Conservation (phyloP, 2,797 vertebrate genomes). For the Australoheros facetus region DNA sequence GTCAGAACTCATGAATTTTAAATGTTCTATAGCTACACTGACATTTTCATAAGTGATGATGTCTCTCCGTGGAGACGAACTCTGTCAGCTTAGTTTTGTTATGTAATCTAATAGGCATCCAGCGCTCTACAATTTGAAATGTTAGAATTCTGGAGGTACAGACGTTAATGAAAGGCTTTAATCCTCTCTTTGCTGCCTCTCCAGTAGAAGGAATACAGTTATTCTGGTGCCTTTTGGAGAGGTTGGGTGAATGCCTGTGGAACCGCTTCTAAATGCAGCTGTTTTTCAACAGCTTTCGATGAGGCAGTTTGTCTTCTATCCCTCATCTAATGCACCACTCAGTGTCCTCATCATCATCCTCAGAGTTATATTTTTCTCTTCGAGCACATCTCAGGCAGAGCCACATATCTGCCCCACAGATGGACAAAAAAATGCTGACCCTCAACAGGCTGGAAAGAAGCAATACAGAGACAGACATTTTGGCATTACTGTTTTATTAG, state of each 20-base stretch:
- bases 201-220: conserved; percentile 38
- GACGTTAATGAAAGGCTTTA: conserved; percentile 45
- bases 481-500: conserved; percentile 81
- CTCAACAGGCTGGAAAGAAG: conserved; percentile 38
- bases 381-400: conserved; percentile 15
- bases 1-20: conserved; percentile 1
- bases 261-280: conserved; percentile 63
- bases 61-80: conserved; percentile 4
- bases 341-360: conserved; percentile 16
- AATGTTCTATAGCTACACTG: conserved; percentile 2
- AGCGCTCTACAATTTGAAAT: conserved; percentile 33
- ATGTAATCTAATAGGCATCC: conserved; percentile 17
- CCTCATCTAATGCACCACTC: conserved; percentile 21
- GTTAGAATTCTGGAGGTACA: conserved; percentile 33
- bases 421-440: conserved; percentile 12
- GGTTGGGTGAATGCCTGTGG: conserved; percentile 31
- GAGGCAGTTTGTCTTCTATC: conserved; percentile 6
- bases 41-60: conserved; percentile 35
- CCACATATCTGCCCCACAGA: conserved; percentile 17
- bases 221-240: conserved; percentile 47
- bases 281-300: conserved; percentile 36
- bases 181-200: conserved; percentile 39
- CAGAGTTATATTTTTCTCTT: conserved; percentile 26
- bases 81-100: conserved; percentile 24
- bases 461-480: conserved; percentile 26